A percentile compares a stretch with the other conserved stretches of the same genome.
phyloP scores from a whole-genome alignment of 2,797 vertebrate species.

The Pristis pectinata region DNA sequence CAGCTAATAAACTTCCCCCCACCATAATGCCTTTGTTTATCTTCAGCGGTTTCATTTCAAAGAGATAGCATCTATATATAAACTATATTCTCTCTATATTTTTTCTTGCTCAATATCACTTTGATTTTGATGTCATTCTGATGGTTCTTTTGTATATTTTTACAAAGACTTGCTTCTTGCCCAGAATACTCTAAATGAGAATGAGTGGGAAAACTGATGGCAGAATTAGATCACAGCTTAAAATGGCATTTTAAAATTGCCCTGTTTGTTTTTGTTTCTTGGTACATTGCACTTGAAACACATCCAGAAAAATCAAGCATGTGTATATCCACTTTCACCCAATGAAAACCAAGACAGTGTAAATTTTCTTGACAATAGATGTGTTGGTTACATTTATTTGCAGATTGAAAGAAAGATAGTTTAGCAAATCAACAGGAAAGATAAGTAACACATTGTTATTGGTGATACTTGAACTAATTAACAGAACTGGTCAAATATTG shows the following conservation, averaged over 20 bases:
- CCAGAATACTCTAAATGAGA: no score
- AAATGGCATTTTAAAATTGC: neutral
- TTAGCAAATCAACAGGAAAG: neutral
- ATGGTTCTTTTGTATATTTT: constrained; percentile 11
- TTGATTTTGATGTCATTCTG: neutral
- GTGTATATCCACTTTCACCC: neutral
- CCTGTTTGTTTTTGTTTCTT: neutral
- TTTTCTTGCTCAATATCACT: constrained; percentile 15
- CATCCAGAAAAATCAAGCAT: constrained; percentile 1
- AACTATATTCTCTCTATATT: neutral
- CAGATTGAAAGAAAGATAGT: neutral
- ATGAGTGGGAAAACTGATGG: neutral
- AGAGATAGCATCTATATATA: neutral
- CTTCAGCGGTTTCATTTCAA: neutral
- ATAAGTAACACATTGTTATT: neutral
- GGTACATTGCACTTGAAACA: neutral
- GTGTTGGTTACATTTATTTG: neutral
- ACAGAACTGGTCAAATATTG: neutral
- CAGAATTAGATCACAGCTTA: neutral
- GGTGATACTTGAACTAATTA: neutral
- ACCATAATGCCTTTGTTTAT: constrained; percentile 3
- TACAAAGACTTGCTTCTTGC: neutral
- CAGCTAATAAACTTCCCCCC: neutral
- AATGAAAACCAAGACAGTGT: neutral
- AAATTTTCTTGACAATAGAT: neutral